Evolutionary conservation across 30 jellyfish, hydroid and myxozoan species (phyloP), one percentile per base, ranked within the genome.

Genomic region (Clytia hemisphaerica): DNA sequence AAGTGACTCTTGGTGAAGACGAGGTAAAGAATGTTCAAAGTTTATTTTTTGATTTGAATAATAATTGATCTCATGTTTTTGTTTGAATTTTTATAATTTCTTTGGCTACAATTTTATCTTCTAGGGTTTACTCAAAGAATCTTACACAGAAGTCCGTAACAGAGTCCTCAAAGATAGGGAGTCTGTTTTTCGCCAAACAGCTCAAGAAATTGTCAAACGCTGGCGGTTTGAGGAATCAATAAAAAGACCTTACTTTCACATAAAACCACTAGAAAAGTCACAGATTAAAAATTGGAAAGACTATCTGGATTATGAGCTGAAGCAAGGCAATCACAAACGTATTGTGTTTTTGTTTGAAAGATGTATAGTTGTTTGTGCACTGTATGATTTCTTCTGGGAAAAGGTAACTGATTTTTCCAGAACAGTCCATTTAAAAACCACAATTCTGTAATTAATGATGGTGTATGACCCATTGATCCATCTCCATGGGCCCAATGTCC

Each of bases 321-420:
- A 47, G 19, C 83, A 63, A 45, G 93, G 94, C 1, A 42, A 62
- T 38, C 79, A 89, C 6, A 71, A 47, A 67, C 50, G 84, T 31
- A 89, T 76, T 44, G 69, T 82, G 34, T 49, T 76, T 26, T 82
- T 89, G 31, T 89, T 89, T 63, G 98, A 89, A 71, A 67, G 98
- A 54, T 89, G 98, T 36, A 7, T 89, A 60, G 91, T 89, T 21
- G 98, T 95, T 2, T 89, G 98, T 76, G 98, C 98, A 4, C 48
- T 80, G 35, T 89, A 89, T 58, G 98, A 89, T 45, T 95, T 80
- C 31, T 74, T 89, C 44, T 89, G 98, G 98, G 93, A 81, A 68
- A 89, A 89, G 88, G 98, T 89, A 19, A 44, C 84, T 67, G 12
- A 30, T n/a, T 22, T n/a, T n/a, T n/a, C n/a, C n/a, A n/a, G 12